Evolutionary conservation across 2,113 vertebrate genomes (phyloP).

Genomic region (Onychostoma macrolepis): DNA sequence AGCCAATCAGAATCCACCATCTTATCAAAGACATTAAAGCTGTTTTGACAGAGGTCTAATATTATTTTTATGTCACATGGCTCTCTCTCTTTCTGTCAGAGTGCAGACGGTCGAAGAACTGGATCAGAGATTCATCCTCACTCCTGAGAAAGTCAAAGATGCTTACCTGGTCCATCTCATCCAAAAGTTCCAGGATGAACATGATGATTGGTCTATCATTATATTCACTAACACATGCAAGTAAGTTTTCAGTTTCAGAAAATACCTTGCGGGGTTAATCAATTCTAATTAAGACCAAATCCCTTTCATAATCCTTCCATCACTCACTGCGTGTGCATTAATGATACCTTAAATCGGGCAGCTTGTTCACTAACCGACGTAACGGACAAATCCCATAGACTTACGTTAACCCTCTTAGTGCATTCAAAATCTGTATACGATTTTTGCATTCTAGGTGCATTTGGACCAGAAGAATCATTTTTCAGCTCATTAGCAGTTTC

Average conservation of each 20-base stretch:
- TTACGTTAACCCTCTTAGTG: too few species aligned
- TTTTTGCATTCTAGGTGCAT: too few species aligned
- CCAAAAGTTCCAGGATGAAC: constrained; percentile 88
- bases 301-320: neutral
- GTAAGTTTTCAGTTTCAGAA: constrained; percentile 72
- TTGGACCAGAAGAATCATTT: too few species aligned
- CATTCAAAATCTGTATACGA: too few species aligned
- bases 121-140: constrained; percentile 90
- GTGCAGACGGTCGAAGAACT: constrained; percentile 87
- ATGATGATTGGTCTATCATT: constrained; percentile 91
- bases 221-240: constrained; percentile 98
- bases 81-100: constrained; percentile 62
- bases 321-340: neutral
- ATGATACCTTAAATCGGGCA: neutral
- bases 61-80: neutral
- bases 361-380: neutral
- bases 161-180: constrained; percentile 91
- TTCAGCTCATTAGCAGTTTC: too few species aligned
- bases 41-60: neutral
- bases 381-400: neutral
- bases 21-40: neutral
- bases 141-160: constrained; percentile 91
- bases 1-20: too few species aligned
- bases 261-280: neutral
- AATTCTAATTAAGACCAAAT: neutral